phyloP scores from a whole-genome alignment of 2,113 vertebrate species.

The Chinchilla lanigera region DNA sequence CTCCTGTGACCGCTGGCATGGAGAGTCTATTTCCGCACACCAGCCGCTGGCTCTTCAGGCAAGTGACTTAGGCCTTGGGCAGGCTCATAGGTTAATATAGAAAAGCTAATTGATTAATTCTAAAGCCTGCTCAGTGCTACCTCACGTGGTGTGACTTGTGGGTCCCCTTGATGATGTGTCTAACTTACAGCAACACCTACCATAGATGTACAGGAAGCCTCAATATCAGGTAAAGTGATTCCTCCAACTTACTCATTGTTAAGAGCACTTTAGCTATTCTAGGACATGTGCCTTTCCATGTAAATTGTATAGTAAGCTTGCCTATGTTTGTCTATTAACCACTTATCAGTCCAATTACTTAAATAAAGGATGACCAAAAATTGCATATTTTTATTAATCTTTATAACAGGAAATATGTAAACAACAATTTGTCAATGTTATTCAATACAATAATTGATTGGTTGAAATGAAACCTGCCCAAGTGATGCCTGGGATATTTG shows the following conservation, averaged over 20 bases:
- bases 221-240: not conserved
- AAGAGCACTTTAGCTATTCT: not conserved
- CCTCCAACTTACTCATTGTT: not conserved
- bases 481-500: not conserved
- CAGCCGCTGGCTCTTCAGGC: not conserved
- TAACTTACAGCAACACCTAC: not conserved
- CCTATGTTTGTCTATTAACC: not conserved
- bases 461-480: not conserved
- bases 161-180: not conserved
- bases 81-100: not conserved
- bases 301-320: not conserved
- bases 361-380: not conserved
- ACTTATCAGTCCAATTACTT: not conserved
- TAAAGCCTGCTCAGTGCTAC: not conserved
- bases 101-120: not conserved
- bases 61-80: not conserved
- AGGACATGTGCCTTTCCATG: not conserved
- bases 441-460: not conserved
- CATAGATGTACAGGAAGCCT: not conserved
- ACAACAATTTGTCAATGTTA: not conserved
- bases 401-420: not conserved
- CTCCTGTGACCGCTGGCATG: not conserved
- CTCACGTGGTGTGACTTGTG: not conserved
- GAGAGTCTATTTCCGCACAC: not conserved
- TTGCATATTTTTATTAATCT: not conserved